A percentile compares a stretch with the other conserved stretches of the same genome.
Conservation (phyloP, 2,888 invertebrate genomes). For the Dynastes maya region DNA sequence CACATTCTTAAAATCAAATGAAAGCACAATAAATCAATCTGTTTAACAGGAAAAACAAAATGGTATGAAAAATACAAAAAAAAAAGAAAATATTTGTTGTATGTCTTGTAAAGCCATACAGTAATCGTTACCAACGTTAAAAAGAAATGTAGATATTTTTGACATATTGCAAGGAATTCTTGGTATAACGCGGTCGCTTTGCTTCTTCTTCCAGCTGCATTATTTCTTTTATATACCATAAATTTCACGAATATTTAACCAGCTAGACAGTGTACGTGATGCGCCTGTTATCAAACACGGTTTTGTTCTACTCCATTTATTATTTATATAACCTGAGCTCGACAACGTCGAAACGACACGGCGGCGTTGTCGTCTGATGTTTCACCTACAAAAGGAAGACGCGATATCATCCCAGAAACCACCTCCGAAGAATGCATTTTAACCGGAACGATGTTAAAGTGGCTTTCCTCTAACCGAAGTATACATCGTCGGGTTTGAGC, state of each 20-base stretch:
- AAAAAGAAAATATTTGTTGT: too few relatives aligned
- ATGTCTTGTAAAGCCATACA: too few relatives aligned
- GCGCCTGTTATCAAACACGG: too few relatives aligned
- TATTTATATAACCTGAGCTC: slow-evolving; percentile 4
- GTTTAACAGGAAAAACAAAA: too few relatives aligned
- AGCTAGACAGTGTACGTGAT: not conserved
- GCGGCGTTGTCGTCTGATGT: not conserved
- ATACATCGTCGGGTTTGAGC: not conserved
- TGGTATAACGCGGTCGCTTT: too few relatives aligned
- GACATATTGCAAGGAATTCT: too few relatives aligned
- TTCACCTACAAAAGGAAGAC: slow-evolving; percentile 4
- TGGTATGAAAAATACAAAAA: too few relatives aligned
- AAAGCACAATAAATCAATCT: too few relatives aligned
- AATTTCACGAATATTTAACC: slow-evolving; percentile 16
- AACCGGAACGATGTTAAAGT: slow-evolving; percentile 1
- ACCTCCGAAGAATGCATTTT: slow-evolving; percentile 11
- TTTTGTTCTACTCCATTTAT: slow-evolving; percentile 8
- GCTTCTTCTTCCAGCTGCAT: slow-evolving; percentile 5
- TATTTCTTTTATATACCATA: not conserved
- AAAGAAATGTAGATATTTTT: too few relatives aligned
- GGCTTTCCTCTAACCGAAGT: not conserved
- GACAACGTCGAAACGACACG: not conserved
- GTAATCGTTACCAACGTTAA: too few relatives aligned
- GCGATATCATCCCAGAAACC: not conserved
- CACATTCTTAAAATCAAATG: too few relatives aligned